These are phyloP conservation scores for Orycteropus afer DNA, from an alignment of 2,113 vertebrate genomes.

Conservation along the genomic window DNA sequence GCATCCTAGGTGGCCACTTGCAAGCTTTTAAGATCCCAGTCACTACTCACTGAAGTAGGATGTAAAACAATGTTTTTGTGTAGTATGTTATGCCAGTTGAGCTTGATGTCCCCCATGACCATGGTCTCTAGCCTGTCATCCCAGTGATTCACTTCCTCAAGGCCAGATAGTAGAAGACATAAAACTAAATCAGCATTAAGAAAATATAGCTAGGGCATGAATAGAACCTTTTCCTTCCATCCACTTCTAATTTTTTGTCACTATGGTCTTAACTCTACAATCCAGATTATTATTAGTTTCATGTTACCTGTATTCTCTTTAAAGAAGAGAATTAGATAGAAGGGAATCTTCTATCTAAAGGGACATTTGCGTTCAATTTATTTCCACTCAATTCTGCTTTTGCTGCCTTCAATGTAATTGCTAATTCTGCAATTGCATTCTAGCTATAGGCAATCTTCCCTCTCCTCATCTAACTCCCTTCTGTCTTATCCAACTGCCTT, in stretches of 20 bases:
- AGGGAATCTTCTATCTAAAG: too few species aligned
- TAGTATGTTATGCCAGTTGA: too few species aligned
- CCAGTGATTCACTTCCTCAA: too few species aligned
- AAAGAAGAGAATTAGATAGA: neutral
- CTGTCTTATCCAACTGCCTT: neutral
- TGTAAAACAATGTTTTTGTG: too few species aligned
- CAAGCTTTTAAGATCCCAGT: too few species aligned
- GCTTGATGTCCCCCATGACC: too few species aligned
- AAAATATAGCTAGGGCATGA: too few species aligned
- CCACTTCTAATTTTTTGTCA: neutral
- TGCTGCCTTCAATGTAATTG: neutral
- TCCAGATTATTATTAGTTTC: conserved; percentile 20
- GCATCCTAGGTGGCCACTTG: too few species aligned
- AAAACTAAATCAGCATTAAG: too few species aligned
- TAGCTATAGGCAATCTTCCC: neutral
- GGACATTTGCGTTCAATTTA: neutral
- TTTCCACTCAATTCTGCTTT: neutral
- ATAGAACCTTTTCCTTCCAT: neutral
- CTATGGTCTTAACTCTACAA: neutral
- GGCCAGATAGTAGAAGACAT: too few species aligned
- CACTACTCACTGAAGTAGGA: too few species aligned
- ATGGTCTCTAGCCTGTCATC: too few species aligned
- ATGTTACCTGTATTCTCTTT: neutral
- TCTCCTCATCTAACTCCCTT: neutral
- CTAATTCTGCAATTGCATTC: neutral